phyloP scores from a whole-genome alignment of 92 coral and sea anemone species.

The Montipora capitata region DNA sequence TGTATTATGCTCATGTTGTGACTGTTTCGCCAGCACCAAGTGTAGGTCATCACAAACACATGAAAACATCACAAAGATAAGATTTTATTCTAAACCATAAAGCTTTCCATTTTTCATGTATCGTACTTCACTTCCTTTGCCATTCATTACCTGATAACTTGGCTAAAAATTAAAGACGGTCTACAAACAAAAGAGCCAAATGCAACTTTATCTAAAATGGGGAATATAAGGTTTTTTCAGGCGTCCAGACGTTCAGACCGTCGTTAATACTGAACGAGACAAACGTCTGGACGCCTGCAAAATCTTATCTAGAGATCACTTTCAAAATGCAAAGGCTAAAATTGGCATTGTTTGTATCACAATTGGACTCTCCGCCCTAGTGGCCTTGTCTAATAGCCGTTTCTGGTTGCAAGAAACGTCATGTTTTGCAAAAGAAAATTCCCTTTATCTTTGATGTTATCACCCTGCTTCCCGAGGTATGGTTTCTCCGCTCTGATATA shows the following conservation, averaged over 20 bases:
- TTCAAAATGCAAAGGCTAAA: constrained; percentile 19
- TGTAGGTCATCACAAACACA: too few relatives aligned
- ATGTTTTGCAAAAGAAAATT: neutral
- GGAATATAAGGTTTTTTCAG: neutral
- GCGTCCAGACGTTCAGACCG: neutral
- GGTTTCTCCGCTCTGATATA: neutral
- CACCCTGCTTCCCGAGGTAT: neutral
- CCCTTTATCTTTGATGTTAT: neutral
- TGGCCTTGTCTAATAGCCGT: constrained; percentile 10
- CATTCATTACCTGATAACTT: too few relatives aligned
- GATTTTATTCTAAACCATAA: neutral
- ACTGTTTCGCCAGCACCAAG: too few relatives aligned
- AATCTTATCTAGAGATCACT: too few relatives aligned
- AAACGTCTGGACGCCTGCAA: constrained; percentile 13
- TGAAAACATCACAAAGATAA: neutral
- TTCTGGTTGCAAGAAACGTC: neutral
- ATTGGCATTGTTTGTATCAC: neutral
- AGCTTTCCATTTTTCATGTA: too few relatives aligned
- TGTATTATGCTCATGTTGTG: neutral
- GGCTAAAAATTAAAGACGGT: too few relatives aligned
- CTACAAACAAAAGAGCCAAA: too few relatives aligned
- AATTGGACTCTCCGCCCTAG: constrained; percentile 9
- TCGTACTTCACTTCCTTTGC: too few relatives aligned
- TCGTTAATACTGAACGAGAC: neutral
- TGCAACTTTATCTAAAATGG: neutral